Evolutionary conservation across 2,888 invertebrate genomes (phyloP).

Genomic region (Acleris sparsana): DNA sequence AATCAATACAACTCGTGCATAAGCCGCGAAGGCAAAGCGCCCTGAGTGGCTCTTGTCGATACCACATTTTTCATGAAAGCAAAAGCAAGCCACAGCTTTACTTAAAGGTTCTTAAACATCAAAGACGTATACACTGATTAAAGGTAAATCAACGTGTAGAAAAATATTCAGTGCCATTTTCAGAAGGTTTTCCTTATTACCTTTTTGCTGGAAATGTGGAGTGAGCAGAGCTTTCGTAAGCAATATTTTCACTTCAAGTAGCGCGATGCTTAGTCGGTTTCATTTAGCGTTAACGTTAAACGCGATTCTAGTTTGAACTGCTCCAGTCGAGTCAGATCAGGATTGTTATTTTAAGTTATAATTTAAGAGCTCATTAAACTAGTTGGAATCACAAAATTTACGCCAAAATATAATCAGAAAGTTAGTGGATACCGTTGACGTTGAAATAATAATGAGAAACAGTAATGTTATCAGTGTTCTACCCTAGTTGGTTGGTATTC

Average conservation of each 20-base stretch:
- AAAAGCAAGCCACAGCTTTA: constrained; percentile 48
- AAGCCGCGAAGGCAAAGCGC: constrained; percentile 44
- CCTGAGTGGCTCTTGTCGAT: constrained; percentile 37
- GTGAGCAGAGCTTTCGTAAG: constrained; percentile 41
- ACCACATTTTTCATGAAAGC: constrained; percentile 42
- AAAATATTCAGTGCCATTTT: constrained; percentile 46
- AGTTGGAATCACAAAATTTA: background rate
- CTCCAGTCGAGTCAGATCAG: constrained; percentile 1
- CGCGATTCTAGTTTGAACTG: constrained; percentile 32
- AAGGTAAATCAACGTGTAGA: constrained; percentile 50
- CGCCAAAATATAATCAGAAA: too few species aligned
- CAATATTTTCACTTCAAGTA: constrained; percentile 46
- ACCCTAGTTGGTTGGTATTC: background rate
- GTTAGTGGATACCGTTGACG: too few species aligned
- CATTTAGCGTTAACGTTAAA: constrained; percentile 23
- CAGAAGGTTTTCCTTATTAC: constrained; percentile 42
- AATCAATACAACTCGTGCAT: constrained; percentile 40
- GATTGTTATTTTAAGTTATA: constrained; percentile 20
- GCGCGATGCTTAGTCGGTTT: constrained; percentile 42
- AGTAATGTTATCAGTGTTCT: background rate
- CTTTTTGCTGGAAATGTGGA: constrained; percentile 31
- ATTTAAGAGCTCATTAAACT: constrained; percentile 8
- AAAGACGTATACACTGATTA: constrained; percentile 54
- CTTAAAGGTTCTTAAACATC: constrained; percentile 52
- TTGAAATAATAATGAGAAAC: too few species aligned